Evolutionary conservation across 2,888 invertebrate species (phyloP).

Genomic region (Rotaria macrura): DNA sequence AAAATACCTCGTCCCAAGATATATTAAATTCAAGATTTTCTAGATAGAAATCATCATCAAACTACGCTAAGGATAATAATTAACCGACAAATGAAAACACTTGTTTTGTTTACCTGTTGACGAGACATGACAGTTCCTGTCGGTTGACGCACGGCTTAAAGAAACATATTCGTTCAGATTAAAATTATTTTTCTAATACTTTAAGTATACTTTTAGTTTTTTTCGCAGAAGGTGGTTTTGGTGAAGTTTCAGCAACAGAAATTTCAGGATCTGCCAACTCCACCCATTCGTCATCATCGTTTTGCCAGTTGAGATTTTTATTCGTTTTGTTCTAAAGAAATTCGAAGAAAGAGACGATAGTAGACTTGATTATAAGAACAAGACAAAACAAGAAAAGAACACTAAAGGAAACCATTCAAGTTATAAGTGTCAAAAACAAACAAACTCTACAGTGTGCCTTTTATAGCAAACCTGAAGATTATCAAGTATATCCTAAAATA

Average conservation of each 20-base stretch:
- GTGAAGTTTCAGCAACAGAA: not conserved
- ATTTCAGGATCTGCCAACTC: not conserved
- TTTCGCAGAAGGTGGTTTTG: not conserved
- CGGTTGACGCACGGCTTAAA: not conserved
- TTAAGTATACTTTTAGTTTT: not conserved
- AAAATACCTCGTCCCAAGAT: too few species aligned
- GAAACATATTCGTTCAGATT: too few species aligned
- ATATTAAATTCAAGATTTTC: too few species aligned
- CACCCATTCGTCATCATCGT: slow-evolving; percentile 8
- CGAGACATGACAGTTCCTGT: not conserved
- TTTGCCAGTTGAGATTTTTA: slow-evolving; percentile 17
- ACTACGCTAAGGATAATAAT: not conserved
- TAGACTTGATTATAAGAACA: not conserved
- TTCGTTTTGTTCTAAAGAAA: not conserved
- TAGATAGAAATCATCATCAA: too few species aligned
- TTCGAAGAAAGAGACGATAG: not conserved
- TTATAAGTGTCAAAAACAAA: not conserved
- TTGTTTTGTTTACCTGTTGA: not conserved
- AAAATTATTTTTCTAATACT: too few species aligned
- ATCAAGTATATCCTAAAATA: slow-evolving; percentile 8
- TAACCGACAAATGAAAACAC: not conserved
- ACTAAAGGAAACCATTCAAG: not conserved
- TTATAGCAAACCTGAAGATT: not conserved
- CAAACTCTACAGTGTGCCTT: not conserved
- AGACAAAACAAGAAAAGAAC: not conserved